Conservation (phyloP, 2,797 vertebrate genomes). For the Onychomys leucogaster region DNA sequence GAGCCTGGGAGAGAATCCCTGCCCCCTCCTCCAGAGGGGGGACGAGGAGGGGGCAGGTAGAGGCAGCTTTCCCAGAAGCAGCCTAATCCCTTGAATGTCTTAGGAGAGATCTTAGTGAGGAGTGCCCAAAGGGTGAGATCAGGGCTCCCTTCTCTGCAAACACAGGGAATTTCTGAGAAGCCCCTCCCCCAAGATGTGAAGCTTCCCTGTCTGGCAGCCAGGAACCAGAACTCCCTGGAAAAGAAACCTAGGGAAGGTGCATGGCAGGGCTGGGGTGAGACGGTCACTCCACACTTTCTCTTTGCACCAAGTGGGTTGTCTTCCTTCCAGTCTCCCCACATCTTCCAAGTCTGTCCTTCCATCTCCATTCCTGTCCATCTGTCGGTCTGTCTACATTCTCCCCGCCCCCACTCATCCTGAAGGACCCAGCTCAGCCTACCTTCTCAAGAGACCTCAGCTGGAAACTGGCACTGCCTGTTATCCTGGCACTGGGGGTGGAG, state of each 20-base stretch:
- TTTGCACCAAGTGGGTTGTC: not conserved
- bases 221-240: not conserved
- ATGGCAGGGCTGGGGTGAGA: not conserved
- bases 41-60: constrained; percentile 8
- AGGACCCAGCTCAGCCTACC: not conserved
- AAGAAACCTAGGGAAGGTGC: not conserved
- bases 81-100: constrained; percentile 46
- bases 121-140: not conserved
- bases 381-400: not conserved
- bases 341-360: not conserved
- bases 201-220: not conserved
- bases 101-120: constrained; percentile 56
- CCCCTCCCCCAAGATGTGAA: not conserved
- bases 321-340: not conserved
- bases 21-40: not conserved
- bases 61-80: constrained; percentile 51
- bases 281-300: not conserved
- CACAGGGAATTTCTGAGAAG: not conserved
- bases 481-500: not conserved
- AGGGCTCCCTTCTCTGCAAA: not conserved
- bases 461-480: too few relatives aligned
- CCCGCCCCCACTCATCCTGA: not conserved
- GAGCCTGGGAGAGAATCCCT: not conserved
- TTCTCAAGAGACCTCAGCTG: not conserved
- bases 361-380: not conserved